These are phyloP conservation scores for Gymnodraco acuticeps DNA, from an alignment of 2,797 vertebrate genomes.

Conservation along the genomic window DNA sequence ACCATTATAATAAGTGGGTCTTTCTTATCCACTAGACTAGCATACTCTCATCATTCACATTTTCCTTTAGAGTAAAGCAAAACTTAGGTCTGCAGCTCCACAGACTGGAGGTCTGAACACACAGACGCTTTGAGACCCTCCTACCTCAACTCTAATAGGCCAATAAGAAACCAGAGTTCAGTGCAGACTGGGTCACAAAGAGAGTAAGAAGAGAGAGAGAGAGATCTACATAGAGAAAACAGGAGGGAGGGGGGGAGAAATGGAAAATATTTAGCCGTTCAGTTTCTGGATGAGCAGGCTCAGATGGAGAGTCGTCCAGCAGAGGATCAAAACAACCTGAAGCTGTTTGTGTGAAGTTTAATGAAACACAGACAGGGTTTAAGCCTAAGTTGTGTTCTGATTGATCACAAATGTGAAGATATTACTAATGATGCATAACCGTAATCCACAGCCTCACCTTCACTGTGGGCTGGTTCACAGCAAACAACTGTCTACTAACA, in stretches of 20 bases:
- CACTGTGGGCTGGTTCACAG: not conserved
- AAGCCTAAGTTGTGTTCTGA: not conserved
- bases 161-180: slow-evolving; percentile 61
- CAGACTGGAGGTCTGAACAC: slow-evolving; percentile 30
- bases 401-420: not conserved
- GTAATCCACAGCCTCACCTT: not conserved
- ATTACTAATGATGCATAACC: too few relatives aligned
- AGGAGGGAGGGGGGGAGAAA: slow-evolving; percentile 57
- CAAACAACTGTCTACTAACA: not conserved
- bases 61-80: slow-evolving; percentile 20
- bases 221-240: slow-evolving; percentile 25
- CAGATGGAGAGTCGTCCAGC: slow-evolving; percentile 84
- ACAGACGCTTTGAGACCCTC: slow-evolving; percentile 22
- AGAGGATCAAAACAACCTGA: slow-evolving; percentile 60
- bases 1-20: not conserved
- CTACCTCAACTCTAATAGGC: slow-evolving; percentile 24
- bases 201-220: slow-evolving; percentile 11
- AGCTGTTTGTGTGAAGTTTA: slow-evolving; percentile 13
- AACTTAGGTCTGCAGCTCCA: slow-evolving; percentile 40
- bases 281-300: slow-evolving; percentile 90
- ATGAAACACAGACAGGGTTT: slow-evolving; percentile 20
- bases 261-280: slow-evolving; percentile 74
- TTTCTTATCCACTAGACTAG: not conserved
- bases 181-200: not conserved
- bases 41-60: slow-evolving; percentile 1